These are phyloP conservation scores for Aricia artaxerxes DNA, from an alignment of 2,888 invertebrate species.

Conservation along the genomic window DNA sequence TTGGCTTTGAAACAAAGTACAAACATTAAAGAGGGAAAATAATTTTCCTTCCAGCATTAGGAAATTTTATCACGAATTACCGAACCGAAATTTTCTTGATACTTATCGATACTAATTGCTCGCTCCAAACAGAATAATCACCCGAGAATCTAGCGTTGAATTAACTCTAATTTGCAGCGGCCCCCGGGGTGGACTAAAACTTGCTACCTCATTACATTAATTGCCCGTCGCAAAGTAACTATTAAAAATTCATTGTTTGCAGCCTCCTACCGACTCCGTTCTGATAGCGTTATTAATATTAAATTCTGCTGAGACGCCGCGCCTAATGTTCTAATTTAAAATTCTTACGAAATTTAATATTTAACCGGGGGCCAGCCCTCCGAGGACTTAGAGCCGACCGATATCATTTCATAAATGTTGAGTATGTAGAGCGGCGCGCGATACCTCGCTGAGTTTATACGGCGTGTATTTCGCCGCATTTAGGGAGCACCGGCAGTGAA, in stretches of 20 bases:
- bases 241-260: slow-evolving; percentile 74
- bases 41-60: background rate
- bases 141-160: slow-evolving; percentile 51
- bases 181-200: slow-evolving; percentile 53
- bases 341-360: slow-evolving; percentile 77
- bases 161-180: slow-evolving; percentile 53
- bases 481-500: slow-evolving; percentile 56
- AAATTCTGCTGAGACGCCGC: slow-evolving; percentile 66
- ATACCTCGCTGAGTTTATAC: slow-evolving; percentile 56
- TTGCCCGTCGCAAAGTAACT: slow-evolving; percentile 67
- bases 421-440: slow-evolving; percentile 61
- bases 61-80: background rate
- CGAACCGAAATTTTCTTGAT: slow-evolving; percentile 5
- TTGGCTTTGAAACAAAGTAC: background rate
- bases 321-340: slow-evolving; percentile 75
- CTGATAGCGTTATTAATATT: slow-evolving; percentile 74
- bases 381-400: slow-evolving; percentile 54
- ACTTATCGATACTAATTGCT: slow-evolving; percentile 33
- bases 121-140: slow-evolving; percentile 45
- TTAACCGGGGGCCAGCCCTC: slow-evolving; percentile 62
- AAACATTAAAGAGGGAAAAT: background rate
- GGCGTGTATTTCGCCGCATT: slow-evolving; percentile 39
- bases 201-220: slow-evolving; percentile 71
- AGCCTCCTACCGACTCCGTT: slow-evolving; percentile 59
- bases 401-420: slow-evolving; percentile 52